Base-by-base conservation (phyloP, 2,797 vertebrate genomes). In the Sciaenops ocellatus region DNA sequence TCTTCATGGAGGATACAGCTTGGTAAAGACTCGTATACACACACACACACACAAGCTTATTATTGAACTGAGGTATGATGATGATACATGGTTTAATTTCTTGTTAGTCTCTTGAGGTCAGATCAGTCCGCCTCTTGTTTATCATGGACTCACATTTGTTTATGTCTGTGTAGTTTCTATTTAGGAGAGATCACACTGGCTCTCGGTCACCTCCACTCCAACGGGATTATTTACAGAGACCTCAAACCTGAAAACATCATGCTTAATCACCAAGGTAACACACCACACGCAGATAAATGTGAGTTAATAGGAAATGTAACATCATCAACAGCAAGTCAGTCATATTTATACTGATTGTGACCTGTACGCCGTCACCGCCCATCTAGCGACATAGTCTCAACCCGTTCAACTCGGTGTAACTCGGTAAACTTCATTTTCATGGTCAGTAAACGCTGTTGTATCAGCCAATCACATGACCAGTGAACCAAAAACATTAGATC, bases 211-310 rank as follows among this genome's bases (percentile, higher is more conserved):
- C 96, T 98, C 52, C 97, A 98, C 82, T 96, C 96, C 3, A 95
- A 95, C 0, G 97, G 97, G 78, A 97, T 98, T 79, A 97, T 98
- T 92, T 98, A 97, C 90, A 86, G 97, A 41, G 97, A 98, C 85
- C 96, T 98, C 69, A 98, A 98, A 80, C 97, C 97, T 0, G 97
- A 98, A 69, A 98, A 98, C 87, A 96, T 97, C 89, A 98, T 98
- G 97, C 95, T 98, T n/a, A 96, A 86, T 87, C 95, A 95, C 68
- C 95, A 97, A 87, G 97, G 97, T 97, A 90, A 85, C 28, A 1
- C 34, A 51, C n/a, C 11, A 5, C 20, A 54, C 50, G 13, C 18
- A 42, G 65, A 24, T 57, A 41, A 17, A 59, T 69, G 8, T 41
- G 18, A 44, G 13, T 12, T 3, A 34, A 34, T 2, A 34, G 34